Evolutionary conservation across 2,888 invertebrate species (phyloP).

Genomic region (Ametastegia equiseti): DNA sequence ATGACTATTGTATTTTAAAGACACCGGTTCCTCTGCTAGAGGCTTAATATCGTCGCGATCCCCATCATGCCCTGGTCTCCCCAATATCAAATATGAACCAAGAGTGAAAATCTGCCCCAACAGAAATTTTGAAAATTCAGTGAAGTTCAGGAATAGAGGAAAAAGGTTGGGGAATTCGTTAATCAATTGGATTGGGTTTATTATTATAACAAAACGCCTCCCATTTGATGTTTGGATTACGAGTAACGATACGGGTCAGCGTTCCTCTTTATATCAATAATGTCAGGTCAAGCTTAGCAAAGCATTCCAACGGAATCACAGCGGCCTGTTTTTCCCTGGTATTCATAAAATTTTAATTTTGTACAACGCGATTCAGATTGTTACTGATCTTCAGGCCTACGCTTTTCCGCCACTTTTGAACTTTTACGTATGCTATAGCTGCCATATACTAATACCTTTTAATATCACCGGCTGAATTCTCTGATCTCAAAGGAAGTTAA

Average conservation of each 20-base stretch:
- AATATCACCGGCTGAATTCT: not conserved
- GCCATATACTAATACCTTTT: not conserved
- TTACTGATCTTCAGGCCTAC: not conserved
- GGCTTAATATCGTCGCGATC: too few relatives aligned
- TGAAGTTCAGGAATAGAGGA: not conserved
- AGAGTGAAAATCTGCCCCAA: not conserved
- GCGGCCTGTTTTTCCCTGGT: not conserved
- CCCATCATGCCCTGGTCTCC: too few relatives aligned
- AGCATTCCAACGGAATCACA: conserved; percentile 34
- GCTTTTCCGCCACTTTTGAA: not conserved
- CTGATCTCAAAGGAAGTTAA: not conserved
- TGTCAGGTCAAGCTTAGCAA: conserved; percentile 15
- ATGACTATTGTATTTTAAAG: too few relatives aligned
- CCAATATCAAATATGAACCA: not conserved
- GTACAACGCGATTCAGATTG: conserved; percentile 1
- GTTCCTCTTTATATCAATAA: conserved; percentile 34
- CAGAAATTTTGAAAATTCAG: not conserved
- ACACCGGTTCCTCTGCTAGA: too few relatives aligned
- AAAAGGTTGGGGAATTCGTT: not conserved
- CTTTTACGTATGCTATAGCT: not conserved
- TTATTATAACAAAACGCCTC: not conserved
- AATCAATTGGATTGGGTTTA: not conserved
- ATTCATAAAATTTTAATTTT: conserved; percentile 35
- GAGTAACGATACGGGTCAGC: conserved; percentile 27
- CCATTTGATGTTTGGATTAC: conserved; percentile 5